phyloP scores from a whole-genome alignment of 2,797 vertebrate genomes.

The Stomatorhinus walkeri region DNA sequence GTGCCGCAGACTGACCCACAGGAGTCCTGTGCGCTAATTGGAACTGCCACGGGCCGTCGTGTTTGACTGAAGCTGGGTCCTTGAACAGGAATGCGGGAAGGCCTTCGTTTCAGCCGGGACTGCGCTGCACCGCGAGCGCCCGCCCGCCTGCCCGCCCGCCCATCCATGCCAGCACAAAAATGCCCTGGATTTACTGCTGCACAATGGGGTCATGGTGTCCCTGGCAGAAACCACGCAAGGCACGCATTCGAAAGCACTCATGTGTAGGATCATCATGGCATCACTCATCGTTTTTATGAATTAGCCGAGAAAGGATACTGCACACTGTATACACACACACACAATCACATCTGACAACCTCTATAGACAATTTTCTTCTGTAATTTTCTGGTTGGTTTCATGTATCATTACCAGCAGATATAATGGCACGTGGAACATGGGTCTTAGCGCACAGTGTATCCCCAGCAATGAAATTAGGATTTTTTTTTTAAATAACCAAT shows the following conservation, averaged over 20 bases:
- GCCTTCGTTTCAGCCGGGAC: not conserved
- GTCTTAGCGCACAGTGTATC: not conserved
- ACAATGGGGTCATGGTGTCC: conserved; percentile 22
- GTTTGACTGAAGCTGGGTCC: not conserved
- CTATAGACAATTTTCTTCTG: conserved; percentile 53
- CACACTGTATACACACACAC: conserved; percentile 35
- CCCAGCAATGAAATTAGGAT: not conserved
- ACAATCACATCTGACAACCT: conserved; percentile 48
- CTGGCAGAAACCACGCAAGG: not conserved
- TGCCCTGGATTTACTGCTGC: conserved; percentile 23
- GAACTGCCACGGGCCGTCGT: not conserved
- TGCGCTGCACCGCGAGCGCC: not conserved
- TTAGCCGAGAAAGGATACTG: not conserved
- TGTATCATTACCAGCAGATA: conserved; percentile 57
- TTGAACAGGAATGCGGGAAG: not conserved
- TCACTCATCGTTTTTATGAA: not conserved
- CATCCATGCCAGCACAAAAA: not conserved
- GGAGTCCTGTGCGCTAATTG: not conserved
- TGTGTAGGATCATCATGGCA: not conserved
- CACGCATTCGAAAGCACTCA: conserved; percentile 27
- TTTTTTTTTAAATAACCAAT: not conserved
- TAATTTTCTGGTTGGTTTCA: conserved; percentile 66
- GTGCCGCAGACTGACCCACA: not conserved
- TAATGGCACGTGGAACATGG: not conserved
- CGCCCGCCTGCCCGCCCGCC: not conserved